phyloP scores from a whole-genome alignment of 64 coral and sea anemone species.

The Hydrozoanthus tunicans region DNA sequence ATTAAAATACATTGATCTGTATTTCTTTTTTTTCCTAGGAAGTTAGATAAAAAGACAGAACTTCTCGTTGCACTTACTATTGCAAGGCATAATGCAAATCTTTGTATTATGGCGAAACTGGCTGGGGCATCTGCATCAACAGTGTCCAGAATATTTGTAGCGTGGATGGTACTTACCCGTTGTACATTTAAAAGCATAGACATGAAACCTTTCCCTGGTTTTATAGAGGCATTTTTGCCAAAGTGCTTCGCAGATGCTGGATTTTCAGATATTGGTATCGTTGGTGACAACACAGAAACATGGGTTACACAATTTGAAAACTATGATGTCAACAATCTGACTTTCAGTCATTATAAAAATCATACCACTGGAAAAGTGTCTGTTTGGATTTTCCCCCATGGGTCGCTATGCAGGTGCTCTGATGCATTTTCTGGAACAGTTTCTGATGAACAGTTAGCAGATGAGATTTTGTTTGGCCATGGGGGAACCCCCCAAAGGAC shows the following conservation, averaged over 20 bases:
- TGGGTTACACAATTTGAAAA: conserved; percentile 45
- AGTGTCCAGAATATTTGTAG: conserved; percentile 35
- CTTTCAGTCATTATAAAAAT: conserved; percentile 10
- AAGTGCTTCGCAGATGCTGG: conserved; percentile 28
- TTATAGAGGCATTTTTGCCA: conserved; percentile 12
- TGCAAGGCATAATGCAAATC: conserved; percentile 40
- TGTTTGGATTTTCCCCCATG: conserved; percentile 46
- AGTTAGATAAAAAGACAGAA: conserved; percentile 38
- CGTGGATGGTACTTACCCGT: not conserved
- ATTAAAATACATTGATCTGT: not conserved
- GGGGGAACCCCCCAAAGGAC: not conserved
- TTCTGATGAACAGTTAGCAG: conserved; percentile 25
- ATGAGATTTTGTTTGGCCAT: not conserved
- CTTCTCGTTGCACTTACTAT: conserved; percentile 14
- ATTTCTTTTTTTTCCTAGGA: conserved; percentile 4
- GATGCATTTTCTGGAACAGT: conserved; percentile 52
- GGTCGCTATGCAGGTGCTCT: conserved; percentile 34
- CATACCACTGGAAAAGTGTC: conserved; percentile 22
- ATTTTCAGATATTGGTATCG: conserved; percentile 15
- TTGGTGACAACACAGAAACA: conserved; percentile 52
- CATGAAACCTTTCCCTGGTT: no score
- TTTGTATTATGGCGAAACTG: conserved; percentile 41
- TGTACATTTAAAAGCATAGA: not conserved
- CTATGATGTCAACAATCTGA: conserved; percentile 45
- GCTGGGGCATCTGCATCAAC: conserved; percentile 13